These are phyloP conservation scores for Dendroctonus ponderosae DNA, from an alignment of 1,140 invertebrate genomes.

Conservation along the genomic window DNA sequence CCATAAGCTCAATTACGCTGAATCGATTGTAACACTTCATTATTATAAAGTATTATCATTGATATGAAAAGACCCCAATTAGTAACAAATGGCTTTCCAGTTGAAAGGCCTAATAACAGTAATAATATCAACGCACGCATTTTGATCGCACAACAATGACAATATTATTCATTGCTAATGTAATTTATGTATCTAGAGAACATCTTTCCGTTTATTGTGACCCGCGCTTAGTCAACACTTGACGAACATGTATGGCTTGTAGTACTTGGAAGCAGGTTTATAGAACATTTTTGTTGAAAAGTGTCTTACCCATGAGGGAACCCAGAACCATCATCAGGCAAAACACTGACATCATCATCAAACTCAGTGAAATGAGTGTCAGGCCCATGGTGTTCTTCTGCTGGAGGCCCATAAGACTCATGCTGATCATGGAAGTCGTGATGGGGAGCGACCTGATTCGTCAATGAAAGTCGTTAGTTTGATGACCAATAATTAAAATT, in stretches of 20 bases:
- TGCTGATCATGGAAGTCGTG: constrained; percentile 22
- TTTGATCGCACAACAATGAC: too few species aligned
- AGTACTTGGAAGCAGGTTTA: too few species aligned
- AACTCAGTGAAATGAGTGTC: constrained; percentile 25
- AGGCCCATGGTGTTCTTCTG: constrained; percentile 27
- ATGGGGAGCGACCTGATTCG: constrained; percentile 13
- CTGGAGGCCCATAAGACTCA: constrained; percentile 22
- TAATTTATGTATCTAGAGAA: constrained; percentile 1
- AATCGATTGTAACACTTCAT: too few species aligned
- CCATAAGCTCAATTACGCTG: too few species aligned
- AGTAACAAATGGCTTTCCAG: too few species aligned
- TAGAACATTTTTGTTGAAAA: too few species aligned
- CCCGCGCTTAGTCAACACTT: not conserved
- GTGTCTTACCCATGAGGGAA: constrained; percentile 29
- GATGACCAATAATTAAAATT: not conserved
- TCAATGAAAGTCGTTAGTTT: too few species aligned
- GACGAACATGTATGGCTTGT: too few species aligned
- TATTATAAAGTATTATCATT: too few species aligned
- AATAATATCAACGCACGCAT: too few species aligned
- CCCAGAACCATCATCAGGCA: constrained; percentile 26
- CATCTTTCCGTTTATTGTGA: not conserved
- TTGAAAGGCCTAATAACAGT: not conserved
- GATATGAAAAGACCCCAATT: too few species aligned
- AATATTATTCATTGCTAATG: not conserved
- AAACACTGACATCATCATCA: constrained; percentile 28